Conservation (phyloP, 2,888 invertebrate species). For the Perizoma flavofasciatum region DNA sequence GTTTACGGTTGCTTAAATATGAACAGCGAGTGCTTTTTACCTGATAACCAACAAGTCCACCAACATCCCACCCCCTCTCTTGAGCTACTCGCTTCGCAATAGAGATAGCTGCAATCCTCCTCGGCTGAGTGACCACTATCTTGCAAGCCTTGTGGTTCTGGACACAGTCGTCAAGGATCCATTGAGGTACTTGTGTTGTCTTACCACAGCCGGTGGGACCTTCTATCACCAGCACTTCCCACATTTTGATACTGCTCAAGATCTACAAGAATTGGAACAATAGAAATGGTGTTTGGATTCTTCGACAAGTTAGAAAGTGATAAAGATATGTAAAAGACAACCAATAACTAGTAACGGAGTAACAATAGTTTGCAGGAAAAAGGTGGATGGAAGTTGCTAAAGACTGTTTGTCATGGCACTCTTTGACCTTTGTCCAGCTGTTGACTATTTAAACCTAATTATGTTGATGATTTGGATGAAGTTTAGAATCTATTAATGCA, state of each 20-base stretch:
- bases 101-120: slow-evolving; percentile 96
- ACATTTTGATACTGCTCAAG: slow-evolving; percentile 85
- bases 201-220: slow-evolving; percentile 98
- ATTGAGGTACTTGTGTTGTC: slow-evolving; percentile 95
- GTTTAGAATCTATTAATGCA: too few relatives aligned
- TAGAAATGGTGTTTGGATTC: neutral
- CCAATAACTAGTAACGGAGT: too few relatives aligned
- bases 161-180: slow-evolving; percentile 92
- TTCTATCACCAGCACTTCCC: slow-evolving; percentile 92
- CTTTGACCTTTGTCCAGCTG: too few relatives aligned
- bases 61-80: slow-evolving; percentile 92
- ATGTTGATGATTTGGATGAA: too few relatives aligned
- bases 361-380: too few relatives aligned
- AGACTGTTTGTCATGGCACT: too few relatives aligned
- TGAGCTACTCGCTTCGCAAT: slow-evolving; percentile 93
- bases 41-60: slow-evolving; percentile 95
- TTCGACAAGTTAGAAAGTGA: too few relatives aligned
- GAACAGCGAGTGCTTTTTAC: slow-evolving; percentile 63
- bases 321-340: too few relatives aligned
- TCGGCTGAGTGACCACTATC: slow-evolving; percentile 96
- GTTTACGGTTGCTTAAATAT: too few relatives aligned
- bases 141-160: slow-evolving; percentile 88
- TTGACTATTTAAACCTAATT: too few relatives aligned
- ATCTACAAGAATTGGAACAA: slow-evolving; percentile 79
- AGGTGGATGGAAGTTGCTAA: too few relatives aligned